A percentile compares a stretch with the other conserved stretches of the same genome.
Conservation (phyloP, 2,888 invertebrate genomes). For the Belgica antarctica region DNA sequence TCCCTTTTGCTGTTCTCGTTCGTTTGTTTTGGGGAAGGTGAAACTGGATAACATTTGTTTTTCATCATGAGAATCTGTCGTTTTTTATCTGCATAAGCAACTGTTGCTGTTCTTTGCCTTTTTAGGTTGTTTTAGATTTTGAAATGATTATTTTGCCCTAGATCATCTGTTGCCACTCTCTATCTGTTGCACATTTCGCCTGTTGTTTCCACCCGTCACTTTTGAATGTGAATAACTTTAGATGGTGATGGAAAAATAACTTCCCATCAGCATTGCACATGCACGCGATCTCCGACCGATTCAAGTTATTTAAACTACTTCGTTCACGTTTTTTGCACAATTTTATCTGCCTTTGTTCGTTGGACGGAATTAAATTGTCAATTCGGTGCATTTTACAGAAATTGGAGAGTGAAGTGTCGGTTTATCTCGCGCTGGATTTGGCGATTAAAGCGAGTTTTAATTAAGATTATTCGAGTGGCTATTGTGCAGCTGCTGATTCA, state of each 20-base stretch:
- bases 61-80: slow-evolving; percentile 18
- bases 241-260: neutral
- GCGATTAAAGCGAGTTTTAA: too few relatives aligned
- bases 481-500: too few relatives aligned
- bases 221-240: neutral
- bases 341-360: too few relatives aligned
- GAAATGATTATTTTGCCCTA: slow-evolving; percentile 10
- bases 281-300: slow-evolving; percentile 5
- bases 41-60: slow-evolving; percentile 39
- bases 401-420: neutral
- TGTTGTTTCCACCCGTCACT: too few relatives aligned
- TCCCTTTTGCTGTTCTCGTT: neutral
- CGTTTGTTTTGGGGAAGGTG: slow-evolving; percentile 11
- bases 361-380: slow-evolving; percentile 18
- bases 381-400: neutral
- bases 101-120: slow-evolving; percentile 32
- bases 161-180: slow-evolving; percentile 41
- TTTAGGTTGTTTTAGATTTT: neutral
- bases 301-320: neutral
- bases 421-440: too few relatives aligned
- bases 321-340: too few relatives aligned
- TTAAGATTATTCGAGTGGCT: too few relatives aligned
- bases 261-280: slow-evolving; percentile 15
- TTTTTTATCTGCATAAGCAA: slow-evolving; percentile 37
- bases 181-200: slow-evolving; percentile 32